A percentile compares a stretch with the other conserved stretches of the same genome.
Conservation (phyloP, 2,113 vertebrate genomes). For the Albula goreensis region DNA sequence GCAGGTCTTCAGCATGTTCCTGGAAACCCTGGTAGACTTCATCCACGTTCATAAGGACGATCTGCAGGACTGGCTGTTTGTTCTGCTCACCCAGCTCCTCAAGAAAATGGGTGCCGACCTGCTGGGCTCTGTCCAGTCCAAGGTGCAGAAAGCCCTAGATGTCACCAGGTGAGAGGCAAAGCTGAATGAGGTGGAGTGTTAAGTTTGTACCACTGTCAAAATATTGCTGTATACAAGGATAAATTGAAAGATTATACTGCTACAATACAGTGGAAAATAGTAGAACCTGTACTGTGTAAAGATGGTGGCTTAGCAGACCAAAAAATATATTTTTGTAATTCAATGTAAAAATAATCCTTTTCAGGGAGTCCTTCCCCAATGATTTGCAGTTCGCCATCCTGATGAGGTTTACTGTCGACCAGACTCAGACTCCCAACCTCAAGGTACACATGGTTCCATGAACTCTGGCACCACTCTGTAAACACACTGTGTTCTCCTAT, state of each 20-base stretch:
- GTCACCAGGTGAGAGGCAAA: conserved; percentile 78
- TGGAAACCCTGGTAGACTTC: conserved; percentile 97
- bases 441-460: conserved; percentile 73
- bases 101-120: conserved; percentile 99
- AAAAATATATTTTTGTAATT: too few species aligned
- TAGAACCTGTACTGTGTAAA: too few species aligned
- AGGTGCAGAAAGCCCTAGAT: conserved; percentile 95
- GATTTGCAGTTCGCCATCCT: conserved; percentile 97
- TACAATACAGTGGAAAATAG: too few species aligned
- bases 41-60: conserved; percentile 94
- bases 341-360: conserved; percentile 25
- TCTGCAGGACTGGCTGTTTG: conserved; percentile 94
- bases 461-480: neutral
- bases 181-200: neutral
- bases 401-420: conserved; percentile 98
- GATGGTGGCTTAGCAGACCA: neutral
- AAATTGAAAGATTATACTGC: too few species aligned
- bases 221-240: too few species aligned
- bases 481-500: neutral
- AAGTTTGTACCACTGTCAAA: too few species aligned
- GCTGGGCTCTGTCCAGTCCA: conserved; percentile 95
- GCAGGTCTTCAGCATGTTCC: conserved; percentile 98
- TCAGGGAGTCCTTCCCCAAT: conserved; percentile 93
- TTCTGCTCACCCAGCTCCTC: conserved; percentile 89
- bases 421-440: conserved; percentile 94